Base-by-base conservation (phyloP, 37 sponge, comb jelly and placozoan species). In the Mnemiopsis leidyi region DNA sequence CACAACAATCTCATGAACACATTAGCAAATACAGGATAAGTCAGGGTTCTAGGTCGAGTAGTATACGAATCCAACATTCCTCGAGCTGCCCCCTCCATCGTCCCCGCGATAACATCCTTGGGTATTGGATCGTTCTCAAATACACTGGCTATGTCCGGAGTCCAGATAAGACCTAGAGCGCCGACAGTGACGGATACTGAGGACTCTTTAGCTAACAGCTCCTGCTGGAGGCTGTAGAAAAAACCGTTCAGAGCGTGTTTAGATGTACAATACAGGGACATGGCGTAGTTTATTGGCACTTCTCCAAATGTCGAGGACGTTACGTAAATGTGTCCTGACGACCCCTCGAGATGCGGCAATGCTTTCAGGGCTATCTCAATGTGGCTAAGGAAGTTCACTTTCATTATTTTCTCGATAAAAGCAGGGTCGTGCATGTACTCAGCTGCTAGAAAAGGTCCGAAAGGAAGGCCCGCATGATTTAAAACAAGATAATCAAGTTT, bases 211-310 rank as follows among this genome's bases (percentile, higher is more conserved):
- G 61, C 61, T 5, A 40, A n/a, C 13, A 85, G 90, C 30, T 85
- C 90, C 90, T 85, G 90, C 26, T 85, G 40, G 90, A 85, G 90
- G 35, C 90, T 85, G 48, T 85, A 85, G 90, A 85, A 85, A 26
- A 85, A 85, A n/a, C 90, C 90, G 61, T 85, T 85, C 18, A 85
- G 40, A 3, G 90, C 90, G 29, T 85, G 90, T 26, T 85, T 85
- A 25, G 61, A 28, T 20, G 90, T 23, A 28, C 48, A 1, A 37
- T 85, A 85, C 3, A 85, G 25, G 21, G 90, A 28, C 79, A 28
- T 33, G 21, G 29, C 61, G 28, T 40, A 40, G 28, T 40, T 40
- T 2, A 85, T 0, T 0, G 90, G 90, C 24, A 85, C n/a, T 29
- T 36, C 90, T 0, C 90, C 90, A 0, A 40, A 21, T 1, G 29